These are phyloP conservation scores for Danio aesculapii DNA, from an alignment of 2,797 vertebrate genomes.

Conservation along the genomic window DNA sequence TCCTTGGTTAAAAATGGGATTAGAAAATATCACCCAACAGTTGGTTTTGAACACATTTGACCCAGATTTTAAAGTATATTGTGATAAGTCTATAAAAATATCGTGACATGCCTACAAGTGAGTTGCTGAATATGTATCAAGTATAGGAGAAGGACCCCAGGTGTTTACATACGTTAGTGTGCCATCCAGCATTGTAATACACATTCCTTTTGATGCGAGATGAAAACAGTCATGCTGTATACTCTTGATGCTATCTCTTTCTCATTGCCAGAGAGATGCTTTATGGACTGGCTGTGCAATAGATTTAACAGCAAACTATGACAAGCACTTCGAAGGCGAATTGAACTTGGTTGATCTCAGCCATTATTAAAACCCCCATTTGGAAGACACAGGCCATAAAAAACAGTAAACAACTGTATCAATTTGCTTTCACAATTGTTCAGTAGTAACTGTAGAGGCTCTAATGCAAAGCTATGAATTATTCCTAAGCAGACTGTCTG, in stretches of 20 bases:
- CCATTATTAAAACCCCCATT: slow-evolving; percentile 33
- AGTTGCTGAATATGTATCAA: neutral
- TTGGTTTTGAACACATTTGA: too few species aligned
- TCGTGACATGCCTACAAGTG: slow-evolving; percentile 4
- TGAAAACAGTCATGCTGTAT: slow-evolving; percentile 41
- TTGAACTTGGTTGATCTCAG: slow-evolving; percentile 26
- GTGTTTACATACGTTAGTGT: slow-evolving; percentile 25
- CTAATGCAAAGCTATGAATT: slow-evolving; percentile 57
- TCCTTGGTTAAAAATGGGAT: too few species aligned
- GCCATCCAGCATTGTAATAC: slow-evolving; percentile 34
- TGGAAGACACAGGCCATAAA: slow-evolving; percentile 37
- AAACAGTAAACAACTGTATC: slow-evolving; percentile 39
- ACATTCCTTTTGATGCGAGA: slow-evolving; percentile 20
- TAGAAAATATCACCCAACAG: too few species aligned
- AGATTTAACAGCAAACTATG: slow-evolving; percentile 44
- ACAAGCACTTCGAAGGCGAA: slow-evolving; percentile 40
- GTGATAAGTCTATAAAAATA: too few species aligned
- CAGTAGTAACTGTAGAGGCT: slow-evolving; percentile 45
- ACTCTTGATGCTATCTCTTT: slow-evolving; percentile 39
- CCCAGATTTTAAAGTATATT: too few species aligned
- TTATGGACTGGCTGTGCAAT: slow-evolving; percentile 42
- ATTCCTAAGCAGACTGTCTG: slow-evolving; percentile 57
- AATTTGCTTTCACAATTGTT: slow-evolving; percentile 49
- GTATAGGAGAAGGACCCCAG: slow-evolving; percentile 7
- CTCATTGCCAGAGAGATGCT: slow-evolving; percentile 39